Conservation (phyloP, 2,888 invertebrate species). For the Scaptomyza caliginosa region DNA sequence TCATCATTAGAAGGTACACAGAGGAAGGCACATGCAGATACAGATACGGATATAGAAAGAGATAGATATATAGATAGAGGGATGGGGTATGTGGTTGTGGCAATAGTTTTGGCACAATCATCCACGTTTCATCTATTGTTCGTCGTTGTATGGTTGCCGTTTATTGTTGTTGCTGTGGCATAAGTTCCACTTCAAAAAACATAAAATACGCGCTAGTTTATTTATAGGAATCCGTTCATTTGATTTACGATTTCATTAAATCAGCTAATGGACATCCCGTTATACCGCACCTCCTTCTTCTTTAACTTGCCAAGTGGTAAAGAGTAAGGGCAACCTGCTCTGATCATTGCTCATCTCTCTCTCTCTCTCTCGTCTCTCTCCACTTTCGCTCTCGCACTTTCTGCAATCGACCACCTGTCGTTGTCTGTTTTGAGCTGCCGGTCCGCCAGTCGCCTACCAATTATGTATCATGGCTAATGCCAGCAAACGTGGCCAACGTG, state of each 20-base stretch:
- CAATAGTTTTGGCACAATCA: constrained; percentile 66
- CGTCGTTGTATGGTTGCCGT: constrained; percentile 7
- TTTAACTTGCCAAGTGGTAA: constrained; percentile 5
- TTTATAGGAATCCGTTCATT: constrained; percentile 74
- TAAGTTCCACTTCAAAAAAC: constrained; percentile 79
- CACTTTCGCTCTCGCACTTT: constrained; percentile 2
- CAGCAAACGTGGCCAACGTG: constrained; percentile 30
- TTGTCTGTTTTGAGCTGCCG: constrained; percentile 70
- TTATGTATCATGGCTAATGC: constrained; percentile 52
- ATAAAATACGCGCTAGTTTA: constrained; percentile 73
- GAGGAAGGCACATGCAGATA: constrained; percentile 13
- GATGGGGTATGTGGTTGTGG: not conserved
- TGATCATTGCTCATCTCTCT: constrained; percentile 37
- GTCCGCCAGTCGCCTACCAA: constrained; percentile 67
- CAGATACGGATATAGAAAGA: constrained; percentile 10
- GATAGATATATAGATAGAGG: not conserved
- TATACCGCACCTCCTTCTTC: constrained; percentile 31
- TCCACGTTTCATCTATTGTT: constrained; percentile 79
- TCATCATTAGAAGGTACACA: constrained; percentile 67
- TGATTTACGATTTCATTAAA: constrained; percentile 79
- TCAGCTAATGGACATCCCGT: constrained; percentile 75
- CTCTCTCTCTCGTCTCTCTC: not conserved
- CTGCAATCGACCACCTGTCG: constrained; percentile 79
- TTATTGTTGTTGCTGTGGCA: constrained; percentile 64
- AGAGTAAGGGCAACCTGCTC: constrained; percentile 40